phyloP scores from a whole-genome alignment of 2,797 vertebrate genomes.

The Momotus momota region DNA sequence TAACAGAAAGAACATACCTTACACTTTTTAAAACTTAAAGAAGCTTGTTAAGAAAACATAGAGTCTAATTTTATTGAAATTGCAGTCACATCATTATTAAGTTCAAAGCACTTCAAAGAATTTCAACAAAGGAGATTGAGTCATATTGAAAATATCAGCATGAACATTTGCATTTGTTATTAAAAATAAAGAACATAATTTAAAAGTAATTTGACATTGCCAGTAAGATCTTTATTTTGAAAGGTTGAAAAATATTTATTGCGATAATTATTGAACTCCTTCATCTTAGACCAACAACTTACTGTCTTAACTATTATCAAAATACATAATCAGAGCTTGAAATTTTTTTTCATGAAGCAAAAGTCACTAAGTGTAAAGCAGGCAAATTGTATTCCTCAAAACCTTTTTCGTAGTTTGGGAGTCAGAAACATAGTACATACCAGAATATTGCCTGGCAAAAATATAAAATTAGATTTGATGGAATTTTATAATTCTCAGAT shows the following conservation, averaged over 20 bases:
- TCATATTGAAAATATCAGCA: constrained; percentile 47
- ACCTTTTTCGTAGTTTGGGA: neutral
- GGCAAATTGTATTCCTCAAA: neutral
- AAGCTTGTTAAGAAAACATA: constrained; percentile 52
- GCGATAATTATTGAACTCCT: neutral
- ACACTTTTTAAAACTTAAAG: neutral
- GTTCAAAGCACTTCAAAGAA: constrained; percentile 56
- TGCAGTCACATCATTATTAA: constrained; percentile 50
- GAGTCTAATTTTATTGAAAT: constrained; percentile 37
- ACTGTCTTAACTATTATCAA: neutral
- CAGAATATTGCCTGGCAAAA: neutral
- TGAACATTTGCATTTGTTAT: constrained; percentile 31
- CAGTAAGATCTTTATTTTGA: neutral
- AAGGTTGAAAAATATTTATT: neutral
- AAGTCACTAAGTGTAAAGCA: neutral
- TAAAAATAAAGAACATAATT: constrained; percentile 23
- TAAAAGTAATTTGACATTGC: neutral
- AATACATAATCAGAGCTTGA: neutral
- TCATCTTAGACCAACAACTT: neutral
- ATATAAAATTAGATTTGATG: neutral
- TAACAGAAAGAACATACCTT: neutral
- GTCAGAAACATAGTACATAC: neutral
- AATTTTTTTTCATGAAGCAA: neutral
- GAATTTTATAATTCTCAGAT: neutral
- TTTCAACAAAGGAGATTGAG: constrained; percentile 41